These are phyloP conservation scores for Galago senegalensis DNA, from an alignment of 2,797 vertebrate genomes.

Conservation along the genomic window DNA sequence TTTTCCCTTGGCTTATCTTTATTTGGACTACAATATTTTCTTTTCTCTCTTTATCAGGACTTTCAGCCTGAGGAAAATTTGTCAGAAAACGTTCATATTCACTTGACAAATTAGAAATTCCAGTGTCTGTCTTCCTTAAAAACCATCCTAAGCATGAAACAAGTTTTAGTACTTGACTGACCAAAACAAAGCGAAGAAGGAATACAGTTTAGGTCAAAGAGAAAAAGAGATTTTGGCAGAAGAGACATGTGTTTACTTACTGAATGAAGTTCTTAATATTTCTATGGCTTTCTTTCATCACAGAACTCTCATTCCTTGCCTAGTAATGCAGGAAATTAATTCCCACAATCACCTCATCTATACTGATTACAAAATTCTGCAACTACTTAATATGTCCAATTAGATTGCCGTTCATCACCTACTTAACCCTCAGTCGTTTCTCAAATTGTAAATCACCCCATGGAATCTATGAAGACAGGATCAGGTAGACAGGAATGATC, in stretches of 20 bases:
- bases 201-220: neutral
- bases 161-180: neutral
- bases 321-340: neutral
- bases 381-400: neutral
- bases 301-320: neutral
- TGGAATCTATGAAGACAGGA: neutral
- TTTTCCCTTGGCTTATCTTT: slow-evolving; percentile 59
- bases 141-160: slow-evolving; percentile 23
- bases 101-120: slow-evolving; percentile 64
- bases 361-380: neutral
- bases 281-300: neutral
- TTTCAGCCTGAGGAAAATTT: slow-evolving; percentile 48
- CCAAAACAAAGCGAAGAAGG: neutral
- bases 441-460: neutral
- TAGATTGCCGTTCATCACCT: neutral
- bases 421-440: neutral
- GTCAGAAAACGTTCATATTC: slow-evolving; percentile 65
- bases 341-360: neutral
- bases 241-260: neutral
- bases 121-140: slow-evolving; percentile 10
- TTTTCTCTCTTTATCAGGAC: slow-evolving; percentile 20
- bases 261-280: neutral
- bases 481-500: neutral
- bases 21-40: slow-evolving; percentile 55
- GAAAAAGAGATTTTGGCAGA: neutral